Evolutionary conservation across 2,113 vertebrate species (phyloP).

Genomic region (Mirounga angustirostris): DNA sequence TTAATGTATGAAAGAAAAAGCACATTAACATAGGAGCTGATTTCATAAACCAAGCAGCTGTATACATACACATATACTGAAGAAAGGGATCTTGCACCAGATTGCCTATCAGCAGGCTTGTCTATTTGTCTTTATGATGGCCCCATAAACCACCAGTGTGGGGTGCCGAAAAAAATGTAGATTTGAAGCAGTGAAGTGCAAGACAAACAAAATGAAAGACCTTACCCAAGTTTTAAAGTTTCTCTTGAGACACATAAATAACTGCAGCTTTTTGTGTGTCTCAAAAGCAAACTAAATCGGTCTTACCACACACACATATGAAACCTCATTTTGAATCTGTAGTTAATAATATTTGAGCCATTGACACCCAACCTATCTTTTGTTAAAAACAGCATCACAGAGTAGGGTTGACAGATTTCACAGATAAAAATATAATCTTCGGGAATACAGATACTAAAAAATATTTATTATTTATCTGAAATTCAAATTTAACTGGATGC

Average conservation of each 20-base stretch:
- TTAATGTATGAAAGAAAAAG: not conserved
- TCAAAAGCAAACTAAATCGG: not conserved
- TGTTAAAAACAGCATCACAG: not conserved
- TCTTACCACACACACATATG: not conserved
- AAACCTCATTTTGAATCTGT: not conserved
- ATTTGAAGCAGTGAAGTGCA: constrained; percentile 64
- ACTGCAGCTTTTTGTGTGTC: not conserved
- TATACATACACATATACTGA: not conserved
- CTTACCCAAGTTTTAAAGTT: constrained; percentile 34
- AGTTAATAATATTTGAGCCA: not conserved
- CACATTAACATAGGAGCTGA: not conserved
- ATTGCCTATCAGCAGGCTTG: not conserved
- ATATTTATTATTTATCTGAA: constrained; percentile 3
- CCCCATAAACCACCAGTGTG: constrained; percentile 13
- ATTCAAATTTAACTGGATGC: not conserved
- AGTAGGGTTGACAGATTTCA: not conserved
- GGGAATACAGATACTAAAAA: not conserved
- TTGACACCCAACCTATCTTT: not conserved
- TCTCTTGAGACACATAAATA: constrained; percentile 34
- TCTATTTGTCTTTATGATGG: constrained; percentile 50
- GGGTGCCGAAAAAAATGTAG: constrained; percentile 26
- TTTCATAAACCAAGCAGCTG: not conserved
- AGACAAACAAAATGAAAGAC: constrained; percentile 53
- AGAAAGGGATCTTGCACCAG: not conserved
- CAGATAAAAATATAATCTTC: constrained; percentile 35